phyloP scores from a whole-genome alignment of 1,140 invertebrate genomes.

The Apis cerana region DNA sequence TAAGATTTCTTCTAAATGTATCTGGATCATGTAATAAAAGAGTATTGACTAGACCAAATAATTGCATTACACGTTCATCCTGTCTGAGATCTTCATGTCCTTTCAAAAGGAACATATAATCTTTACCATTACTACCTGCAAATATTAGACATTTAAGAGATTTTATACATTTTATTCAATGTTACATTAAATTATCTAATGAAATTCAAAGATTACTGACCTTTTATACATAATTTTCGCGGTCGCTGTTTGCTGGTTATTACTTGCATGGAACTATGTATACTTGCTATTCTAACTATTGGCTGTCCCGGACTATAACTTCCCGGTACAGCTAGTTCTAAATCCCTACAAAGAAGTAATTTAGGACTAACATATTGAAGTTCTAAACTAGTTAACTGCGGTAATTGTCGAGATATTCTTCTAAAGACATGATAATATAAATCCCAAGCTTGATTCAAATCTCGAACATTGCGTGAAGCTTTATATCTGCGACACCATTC shows the following conservation, averaged over 20 bases:
- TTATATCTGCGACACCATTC: slow-evolving; percentile 97
- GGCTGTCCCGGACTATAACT: slow-evolving; percentile 95
- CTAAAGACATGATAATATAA: slow-evolving; percentile 99
- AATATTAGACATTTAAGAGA: slow-evolving; percentile 20
- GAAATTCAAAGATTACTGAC: slow-evolving; percentile 73
- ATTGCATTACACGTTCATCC: slow-evolving; percentile 99
- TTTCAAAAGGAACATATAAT: slow-evolving; percentile 99
- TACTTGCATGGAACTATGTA: slow-evolving; percentile 92
- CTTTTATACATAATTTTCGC: slow-evolving; percentile 95
- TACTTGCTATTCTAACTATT: slow-evolving; percentile 92
- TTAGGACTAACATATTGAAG: slow-evolving; percentile 98
- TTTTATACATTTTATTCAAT: background rate
- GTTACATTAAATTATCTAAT: background rate
- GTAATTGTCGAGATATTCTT: slow-evolving; percentile 96
- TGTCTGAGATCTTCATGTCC: slow-evolving; percentile 99
- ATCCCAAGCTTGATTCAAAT: slow-evolving; percentile 99
- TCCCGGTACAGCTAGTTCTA: slow-evolving; percentile 97
- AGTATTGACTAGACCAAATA: slow-evolving; percentile 99
- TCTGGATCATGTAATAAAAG: slow-evolving; percentile 96
- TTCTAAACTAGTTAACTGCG: slow-evolving; percentile 93
- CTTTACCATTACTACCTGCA: slow-evolving; percentile 95
- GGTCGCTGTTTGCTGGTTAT: slow-evolving; percentile 99
- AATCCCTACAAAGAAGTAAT: slow-evolving; percentile 92
- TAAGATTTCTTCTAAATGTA: slow-evolving; percentile 96
- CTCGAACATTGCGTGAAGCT: slow-evolving; percentile 91